These are phyloP conservation scores for Actenoides hombroni DNA, from an alignment of 2,113 vertebrate species.

Conservation along the genomic window DNA sequence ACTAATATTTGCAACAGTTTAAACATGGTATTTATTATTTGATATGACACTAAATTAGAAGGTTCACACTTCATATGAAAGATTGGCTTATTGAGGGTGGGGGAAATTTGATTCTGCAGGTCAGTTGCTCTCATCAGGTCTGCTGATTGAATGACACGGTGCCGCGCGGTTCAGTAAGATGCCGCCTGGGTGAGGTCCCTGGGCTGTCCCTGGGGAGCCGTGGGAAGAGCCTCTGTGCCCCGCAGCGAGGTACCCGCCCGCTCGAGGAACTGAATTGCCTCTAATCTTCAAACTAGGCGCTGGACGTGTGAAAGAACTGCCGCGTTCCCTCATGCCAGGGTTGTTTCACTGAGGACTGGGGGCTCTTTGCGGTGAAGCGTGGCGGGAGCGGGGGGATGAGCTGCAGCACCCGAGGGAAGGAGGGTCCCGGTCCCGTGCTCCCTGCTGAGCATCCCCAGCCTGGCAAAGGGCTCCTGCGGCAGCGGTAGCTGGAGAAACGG, in stretches of 20 bases:
- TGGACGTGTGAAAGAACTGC: not conserved
- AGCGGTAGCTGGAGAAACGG: fast-evolving
- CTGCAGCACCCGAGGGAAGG: not conserved
- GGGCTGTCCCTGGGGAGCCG: not conserved
- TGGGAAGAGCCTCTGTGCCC: not conserved
- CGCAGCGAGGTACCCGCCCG: fast-evolving
- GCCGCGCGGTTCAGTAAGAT: fast-evolving
- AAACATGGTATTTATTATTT: slow-evolving; percentile 63
- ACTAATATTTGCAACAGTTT: slow-evolving; percentile 70
- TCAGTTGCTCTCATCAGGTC: not conserved
- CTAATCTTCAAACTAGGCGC: not conserved
- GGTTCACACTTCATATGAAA: not conserved
- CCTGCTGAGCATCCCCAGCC: fast-evolving
- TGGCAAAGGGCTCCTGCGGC: not conserved
- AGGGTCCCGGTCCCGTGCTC: fast-evolving
- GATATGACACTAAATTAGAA: slow-evolving; percentile 59
- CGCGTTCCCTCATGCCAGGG: not conserved
- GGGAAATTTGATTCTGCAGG: not conserved
- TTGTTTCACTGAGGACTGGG: not conserved
- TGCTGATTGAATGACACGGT: not conserved
- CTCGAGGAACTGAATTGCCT: fast-evolving
- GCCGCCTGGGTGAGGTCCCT: not conserved
- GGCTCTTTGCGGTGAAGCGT: fast-evolving
- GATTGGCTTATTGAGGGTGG: not conserved
- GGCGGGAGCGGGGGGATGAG: fast-evolving